phyloP scores from a whole-genome alignment of 2,113 vertebrate genomes.

The Dromiciops gliroides region DNA sequence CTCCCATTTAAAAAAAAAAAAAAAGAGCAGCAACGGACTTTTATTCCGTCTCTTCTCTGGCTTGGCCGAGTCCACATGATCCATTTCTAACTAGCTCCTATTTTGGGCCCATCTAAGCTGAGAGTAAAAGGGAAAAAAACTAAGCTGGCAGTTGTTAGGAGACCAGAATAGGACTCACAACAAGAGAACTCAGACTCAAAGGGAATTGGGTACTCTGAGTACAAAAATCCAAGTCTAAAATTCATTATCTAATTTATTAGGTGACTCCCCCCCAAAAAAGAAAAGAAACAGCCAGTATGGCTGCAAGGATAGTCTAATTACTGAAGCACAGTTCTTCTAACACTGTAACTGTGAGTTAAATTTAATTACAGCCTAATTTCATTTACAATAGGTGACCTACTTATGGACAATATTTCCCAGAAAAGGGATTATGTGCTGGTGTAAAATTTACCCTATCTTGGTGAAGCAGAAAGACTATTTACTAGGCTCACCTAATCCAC shows the following conservation, averaged over 20 bases:
- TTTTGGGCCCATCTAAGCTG: neutral
- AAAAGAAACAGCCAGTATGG: neutral
- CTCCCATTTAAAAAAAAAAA: neutral
- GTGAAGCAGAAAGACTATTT: conserved; percentile 62
- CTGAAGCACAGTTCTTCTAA: conserved; percentile 40
- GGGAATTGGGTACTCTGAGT: neutral
- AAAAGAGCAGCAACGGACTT: neutral
- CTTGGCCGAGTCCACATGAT: neutral
- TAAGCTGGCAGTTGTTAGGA: neutral
- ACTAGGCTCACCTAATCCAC: conserved; percentile 56
- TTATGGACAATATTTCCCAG: conserved; percentile 70
- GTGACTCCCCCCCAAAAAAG: conserved; percentile 7
- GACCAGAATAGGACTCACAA: neutral
- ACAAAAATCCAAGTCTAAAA: conserved; percentile 45
- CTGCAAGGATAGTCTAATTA: conserved; percentile 68
- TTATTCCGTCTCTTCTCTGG: neutral
- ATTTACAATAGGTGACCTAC: conserved; percentile 78
- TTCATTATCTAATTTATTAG: conserved; percentile 62
- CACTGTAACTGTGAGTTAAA: conserved; percentile 70
- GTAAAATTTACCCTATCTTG: conserved; percentile 63
- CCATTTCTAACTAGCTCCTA: neutral
- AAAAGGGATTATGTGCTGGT: conserved; percentile 61
- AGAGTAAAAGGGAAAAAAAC: neutral
- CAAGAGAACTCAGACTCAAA: conserved; percentile 21
- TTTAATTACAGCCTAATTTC: conserved; percentile 76